Base-by-base conservation (phyloP, 2,113 vertebrate species). In the Cygnus atratus region DNA sequence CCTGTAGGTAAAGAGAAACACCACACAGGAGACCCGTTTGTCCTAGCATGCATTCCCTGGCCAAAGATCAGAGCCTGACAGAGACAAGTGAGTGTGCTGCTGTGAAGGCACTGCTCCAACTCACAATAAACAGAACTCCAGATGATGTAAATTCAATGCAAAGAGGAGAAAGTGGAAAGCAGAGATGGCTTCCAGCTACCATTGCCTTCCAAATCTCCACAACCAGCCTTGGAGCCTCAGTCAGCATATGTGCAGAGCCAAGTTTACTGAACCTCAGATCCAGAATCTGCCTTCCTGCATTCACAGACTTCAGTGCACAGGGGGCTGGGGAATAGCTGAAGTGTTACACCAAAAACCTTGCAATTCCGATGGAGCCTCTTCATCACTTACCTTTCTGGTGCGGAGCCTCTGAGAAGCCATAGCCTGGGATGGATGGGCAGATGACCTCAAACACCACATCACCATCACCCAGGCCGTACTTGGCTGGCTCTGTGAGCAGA, bases 401-500 rank as follows among this genome's bases (percentile, higher is more conserved):
- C 8, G 99, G 97, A 6, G 98, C 98, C 76, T 99, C 99, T 8
- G 99, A 99, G 95, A 98, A 99, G 82, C 98, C 98, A 8, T 99
- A 99, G 44, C 99, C 99, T 62, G 99, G 99, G 80, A 99, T 99
- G 68, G 99, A 99, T 12, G 99, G 99, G 76, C 99, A 99, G 95
- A 99, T 98, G 92, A 99, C 97, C 93, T 99, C 99, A 97, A 99
- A 99, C 7, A 92, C 97, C 50, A 98, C 15, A 2, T 98, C 95
- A 31, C 95, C 94, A 29, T 94, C 90, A 2, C 55, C 91, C 61
- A 96, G 71, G 24, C 94, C 48, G 0, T 94, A 90, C 10, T 15
- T 33, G 4, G 93, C 90, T 6, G 97, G 97, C 46, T 98, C 97
- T 0, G 98, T 99, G 85, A 99, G 98, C 68, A 99, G 91, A 26